These are phyloP conservation scores for Pocillopora damicornis DNA, from an alignment of 64 coral and sea anemone genomes.

Conservation along the genomic window DNA sequence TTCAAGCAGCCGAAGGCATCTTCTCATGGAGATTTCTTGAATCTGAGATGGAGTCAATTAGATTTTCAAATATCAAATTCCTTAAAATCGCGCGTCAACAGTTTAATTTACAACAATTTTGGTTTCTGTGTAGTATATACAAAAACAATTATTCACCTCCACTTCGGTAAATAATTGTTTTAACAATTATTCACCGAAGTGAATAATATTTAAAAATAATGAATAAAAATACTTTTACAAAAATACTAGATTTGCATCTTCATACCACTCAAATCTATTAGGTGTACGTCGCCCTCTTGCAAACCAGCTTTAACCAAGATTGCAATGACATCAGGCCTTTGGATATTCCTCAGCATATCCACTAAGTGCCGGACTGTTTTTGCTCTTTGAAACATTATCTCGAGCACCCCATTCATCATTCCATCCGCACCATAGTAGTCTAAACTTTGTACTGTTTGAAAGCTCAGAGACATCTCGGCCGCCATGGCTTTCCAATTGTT, in stretches of 20 bases:
- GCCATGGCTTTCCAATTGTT: conserved; percentile 12
- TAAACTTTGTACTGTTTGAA: not conserved
- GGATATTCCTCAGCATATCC: not conserved
- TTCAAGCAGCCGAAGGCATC: no score
- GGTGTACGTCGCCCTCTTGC: not conserved
- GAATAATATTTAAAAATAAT: not conserved
- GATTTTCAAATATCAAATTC: no score
- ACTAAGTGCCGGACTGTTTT: not conserved
- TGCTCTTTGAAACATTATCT: conserved; percentile 3
- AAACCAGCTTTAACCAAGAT: conserved; percentile 2
- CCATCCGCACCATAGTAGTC: not conserved
- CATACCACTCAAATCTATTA: not conserved
- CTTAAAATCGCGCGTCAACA: no score
- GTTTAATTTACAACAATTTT: no score
- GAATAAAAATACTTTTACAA: not conserved
- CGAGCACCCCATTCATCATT: not conserved
- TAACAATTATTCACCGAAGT: no score
- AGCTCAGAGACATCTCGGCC: not conserved
- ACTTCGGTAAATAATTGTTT: no score
- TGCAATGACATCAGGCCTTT: conserved; percentile 4
- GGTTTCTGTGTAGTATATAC: no score
- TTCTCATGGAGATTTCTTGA: no score
- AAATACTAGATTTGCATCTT: not conserved
- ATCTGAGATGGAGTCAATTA: no score
- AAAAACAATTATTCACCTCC: no score